Evolutionary conservation across 2,797 vertebrate genomes (phyloP).

Genomic region (Thaleichthys pacificus): DNA sequence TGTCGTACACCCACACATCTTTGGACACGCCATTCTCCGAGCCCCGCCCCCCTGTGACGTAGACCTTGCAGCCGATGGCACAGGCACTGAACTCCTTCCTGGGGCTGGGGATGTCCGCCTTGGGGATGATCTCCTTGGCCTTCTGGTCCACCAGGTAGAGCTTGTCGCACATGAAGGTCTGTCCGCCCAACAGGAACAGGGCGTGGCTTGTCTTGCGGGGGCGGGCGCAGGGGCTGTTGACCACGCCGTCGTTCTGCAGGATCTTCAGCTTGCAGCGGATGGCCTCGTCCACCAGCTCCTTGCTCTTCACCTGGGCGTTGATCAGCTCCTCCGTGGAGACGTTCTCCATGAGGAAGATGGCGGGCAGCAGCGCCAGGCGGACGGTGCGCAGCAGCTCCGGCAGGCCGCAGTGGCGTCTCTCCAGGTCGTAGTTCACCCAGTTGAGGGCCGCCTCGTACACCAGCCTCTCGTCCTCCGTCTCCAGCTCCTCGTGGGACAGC

Average conservation of each 20-base stretch:
- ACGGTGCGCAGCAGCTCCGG: constrained; percentile 91
- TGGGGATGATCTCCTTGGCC: constrained; percentile 98
- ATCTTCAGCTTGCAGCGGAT: constrained; percentile 97
- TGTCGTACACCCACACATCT: constrained; percentile 98
- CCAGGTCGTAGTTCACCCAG: constrained; percentile 96
- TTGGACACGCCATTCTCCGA: constrained; percentile 98
- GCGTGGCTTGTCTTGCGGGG: constrained; percentile 96
- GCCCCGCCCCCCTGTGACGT: constrained; percentile 93
- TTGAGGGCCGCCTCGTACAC: constrained; percentile 95
- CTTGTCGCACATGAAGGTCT: constrained; percentile 99
- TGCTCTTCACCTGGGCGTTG: constrained; percentile 91
- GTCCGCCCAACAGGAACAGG: constrained; percentile 93
- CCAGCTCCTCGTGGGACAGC: constrained; percentile 93
- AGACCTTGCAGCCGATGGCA: constrained; percentile 97
- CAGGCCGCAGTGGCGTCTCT: constrained; percentile 87
- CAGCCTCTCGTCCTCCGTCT: constrained; percentile 94
- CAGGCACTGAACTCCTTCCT: constrained; percentile 98
- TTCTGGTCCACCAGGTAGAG: constrained; percentile 97
- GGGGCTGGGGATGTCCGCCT: constrained; percentile 96
- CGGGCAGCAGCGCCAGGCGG: constrained; percentile 90
- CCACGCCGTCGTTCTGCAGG: constrained; percentile 94
- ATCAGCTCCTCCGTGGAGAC: constrained; percentile 96
- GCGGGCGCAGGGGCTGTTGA: constrained; percentile 92
- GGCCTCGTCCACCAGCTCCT: constrained; percentile 95
- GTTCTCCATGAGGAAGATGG: constrained; percentile 98